Evolutionary conservation across 2,888 invertebrate species (phyloP).

Genomic region (Cosmia trapezina): DNA sequence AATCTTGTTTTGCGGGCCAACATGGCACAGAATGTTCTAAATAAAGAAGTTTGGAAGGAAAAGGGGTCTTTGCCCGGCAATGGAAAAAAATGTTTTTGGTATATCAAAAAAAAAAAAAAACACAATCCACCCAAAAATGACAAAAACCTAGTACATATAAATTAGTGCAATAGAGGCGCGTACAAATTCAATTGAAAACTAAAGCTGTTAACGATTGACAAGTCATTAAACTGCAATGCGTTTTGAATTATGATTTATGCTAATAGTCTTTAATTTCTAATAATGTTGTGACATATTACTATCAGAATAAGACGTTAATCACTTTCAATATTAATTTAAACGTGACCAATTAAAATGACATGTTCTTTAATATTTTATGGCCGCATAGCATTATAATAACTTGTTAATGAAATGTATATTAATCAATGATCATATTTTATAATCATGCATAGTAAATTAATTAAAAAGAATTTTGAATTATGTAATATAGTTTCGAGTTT

Average conservation of each 20-base stretch:
- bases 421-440: constrained; percentile 3
- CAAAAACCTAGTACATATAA: neutral
- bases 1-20: too few species aligned
- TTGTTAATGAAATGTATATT: constrained; percentile 41
- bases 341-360: constrained; percentile 57
- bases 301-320: constrained; percentile 61
- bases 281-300: constrained; percentile 62
- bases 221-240: constrained; percentile 39
- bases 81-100: neutral
- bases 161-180: neutral
- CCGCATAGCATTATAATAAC: constrained; percentile 47
- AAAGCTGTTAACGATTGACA: constrained; percentile 31
- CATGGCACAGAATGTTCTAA: neutral
- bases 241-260: constrained; percentile 45
- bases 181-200: neutral
- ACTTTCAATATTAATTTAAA: constrained; percentile 55
- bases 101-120: neutral
- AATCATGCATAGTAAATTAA: neutral
- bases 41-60: neutral
- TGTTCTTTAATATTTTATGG: constrained; percentile 47
- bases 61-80: neutral
- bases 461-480: neutral
- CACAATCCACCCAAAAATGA: neutral
- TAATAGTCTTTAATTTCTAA: constrained; percentile 58
- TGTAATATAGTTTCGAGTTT: too few species aligned